These are phyloP conservation scores for Arion vulgaris DNA, from an alignment of 1,140 invertebrate species.

Conservation along the genomic window DNA sequence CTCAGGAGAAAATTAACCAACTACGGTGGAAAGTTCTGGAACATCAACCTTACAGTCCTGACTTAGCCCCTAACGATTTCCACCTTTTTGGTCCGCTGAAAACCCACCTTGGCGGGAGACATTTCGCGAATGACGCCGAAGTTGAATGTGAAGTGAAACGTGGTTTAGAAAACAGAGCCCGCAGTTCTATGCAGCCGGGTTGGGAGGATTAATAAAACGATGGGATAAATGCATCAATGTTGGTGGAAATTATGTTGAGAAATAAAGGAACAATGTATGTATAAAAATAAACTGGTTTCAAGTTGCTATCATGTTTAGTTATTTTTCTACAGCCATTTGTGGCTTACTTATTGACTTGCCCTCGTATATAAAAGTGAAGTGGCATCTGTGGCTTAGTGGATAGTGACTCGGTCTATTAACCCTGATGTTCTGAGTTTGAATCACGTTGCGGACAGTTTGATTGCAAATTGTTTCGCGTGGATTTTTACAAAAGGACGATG, in stretches of 20 bases:
- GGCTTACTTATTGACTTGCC: not conserved
- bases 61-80: not conserved
- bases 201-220: not conserved
- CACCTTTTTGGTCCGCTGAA: not conserved
- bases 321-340: not conserved
- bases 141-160: not conserved
- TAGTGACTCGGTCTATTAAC: no score
- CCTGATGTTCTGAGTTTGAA: no score
- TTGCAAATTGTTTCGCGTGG: no score
- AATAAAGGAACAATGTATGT: not conserved
- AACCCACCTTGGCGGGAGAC: not conserved
- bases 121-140: not conserved
- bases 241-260: slow-evolving; percentile 1
- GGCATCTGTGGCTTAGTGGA: no score
- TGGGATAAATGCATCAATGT: slow-evolving; percentile 3
- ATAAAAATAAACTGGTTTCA: not conserved
- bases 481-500: no score
- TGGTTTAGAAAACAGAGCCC: not conserved
- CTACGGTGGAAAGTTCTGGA: not conserved
- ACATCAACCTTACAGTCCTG: slow-evolving; percentile 2
- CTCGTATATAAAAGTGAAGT: not conserved
- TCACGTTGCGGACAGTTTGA: no score
- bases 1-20: not conserved
- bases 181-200: not conserved
- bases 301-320: not conserved